Base-by-base conservation (phyloP, 2,888 invertebrate genomes). In the Macaria liturata region DNA sequence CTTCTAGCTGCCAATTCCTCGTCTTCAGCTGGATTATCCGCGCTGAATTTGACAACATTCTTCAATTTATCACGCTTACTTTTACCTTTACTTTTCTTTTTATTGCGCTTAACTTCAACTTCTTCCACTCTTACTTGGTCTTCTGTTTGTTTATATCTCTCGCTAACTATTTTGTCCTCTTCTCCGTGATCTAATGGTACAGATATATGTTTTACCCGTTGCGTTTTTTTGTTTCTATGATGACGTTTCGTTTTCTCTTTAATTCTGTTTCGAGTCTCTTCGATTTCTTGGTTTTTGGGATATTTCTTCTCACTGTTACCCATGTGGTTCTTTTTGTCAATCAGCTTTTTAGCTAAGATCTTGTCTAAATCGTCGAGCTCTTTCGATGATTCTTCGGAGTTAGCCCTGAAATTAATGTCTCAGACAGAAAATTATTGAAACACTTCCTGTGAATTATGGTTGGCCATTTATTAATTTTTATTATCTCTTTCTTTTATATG, bases 361-460 rank as follows among this genome's bases (percentile, higher is more conserved):
- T 8, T 31, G 30, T 51, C 51, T 45, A 37, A 37, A 4, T 9
- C 7, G 9, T 51, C 45, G 37, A 3, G 9, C 0, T 50, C 50
- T 9, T 51, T 43, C 20, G 44, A 8, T 3, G 45, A 37, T 4
- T 7, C 34, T 4, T 37, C 31, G 8, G 9, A 32, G n/a, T 8
- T 9, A 3, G 20, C 40, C 30, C 59, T 59, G 55, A 1, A 61
- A 57, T 4, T 42, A 43, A 45, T n/a, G 47, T 50, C 58, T 62
- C 53, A 59, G 56, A 44, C 59, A 59, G 54, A 55, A 42, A 49
- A 52, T 59, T 59, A 55, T 55, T 52, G 51, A 52, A 52, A 55
- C 48, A 37, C 4, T 2, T 6, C 34, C 5, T 37, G 34, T 6
- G 4, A 37, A 37, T 2, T 6, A 37, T 7, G 4, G 7, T 6